A percentile compares a stretch with the other conserved stretches of the same genome.
Conservation (phyloP, 2,113 vertebrate species). For the Vulpes ferrilata region DNA sequence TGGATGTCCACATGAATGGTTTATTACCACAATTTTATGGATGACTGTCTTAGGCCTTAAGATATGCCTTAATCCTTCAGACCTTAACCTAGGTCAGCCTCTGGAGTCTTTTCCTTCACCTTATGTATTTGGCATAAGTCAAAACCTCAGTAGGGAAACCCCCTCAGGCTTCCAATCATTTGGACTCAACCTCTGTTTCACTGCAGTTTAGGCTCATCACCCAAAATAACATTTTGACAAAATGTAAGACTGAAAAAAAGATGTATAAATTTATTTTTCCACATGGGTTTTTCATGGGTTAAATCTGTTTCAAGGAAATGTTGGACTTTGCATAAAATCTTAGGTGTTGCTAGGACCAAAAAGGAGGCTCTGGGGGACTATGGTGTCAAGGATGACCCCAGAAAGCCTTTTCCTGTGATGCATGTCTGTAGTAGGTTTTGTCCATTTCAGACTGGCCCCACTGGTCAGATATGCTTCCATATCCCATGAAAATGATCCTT, state of each 20-base stretch:
- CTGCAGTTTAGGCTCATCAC: background rate
- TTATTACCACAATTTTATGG: background rate
- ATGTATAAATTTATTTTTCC: background rate
- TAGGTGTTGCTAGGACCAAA: background rate
- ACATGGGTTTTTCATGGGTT: background rate
- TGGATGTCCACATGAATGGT: background rate
- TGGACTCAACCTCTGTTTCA: background rate
- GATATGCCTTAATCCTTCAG: background rate
- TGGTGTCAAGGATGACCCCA: background rate
- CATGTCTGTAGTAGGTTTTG: background rate
- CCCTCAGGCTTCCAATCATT: background rate
- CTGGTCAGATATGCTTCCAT: background rate
- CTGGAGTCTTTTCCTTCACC: background rate
- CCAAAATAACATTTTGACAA: background rate
- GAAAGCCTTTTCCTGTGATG: background rate
- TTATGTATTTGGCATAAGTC: background rate
- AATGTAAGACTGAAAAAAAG: background rate
- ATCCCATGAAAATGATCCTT: background rate
- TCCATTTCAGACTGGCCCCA: background rate
- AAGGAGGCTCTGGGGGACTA: background rate
- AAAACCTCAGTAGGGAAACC: background rate
- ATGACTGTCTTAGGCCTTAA: background rate
- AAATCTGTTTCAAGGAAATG: background rate
- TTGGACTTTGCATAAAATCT: constrained; percentile 7
- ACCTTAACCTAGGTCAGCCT: background rate